phyloP scores from a whole-genome alignment of 1,140 invertebrate species.

The Cotesia vestalis region DNA sequence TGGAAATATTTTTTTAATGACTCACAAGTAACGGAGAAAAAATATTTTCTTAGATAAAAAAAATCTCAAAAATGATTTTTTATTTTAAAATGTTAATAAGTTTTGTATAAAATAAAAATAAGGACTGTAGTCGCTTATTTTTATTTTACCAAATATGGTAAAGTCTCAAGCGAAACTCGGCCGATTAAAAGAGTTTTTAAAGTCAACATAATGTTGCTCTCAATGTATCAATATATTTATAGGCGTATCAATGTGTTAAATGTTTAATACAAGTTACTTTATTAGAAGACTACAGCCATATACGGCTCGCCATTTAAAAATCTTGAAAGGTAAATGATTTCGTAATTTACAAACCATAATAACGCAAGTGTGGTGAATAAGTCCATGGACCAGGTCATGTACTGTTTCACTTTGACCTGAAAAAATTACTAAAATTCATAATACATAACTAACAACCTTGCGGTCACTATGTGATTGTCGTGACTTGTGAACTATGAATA shows the following conservation, averaged over 20 bases:
- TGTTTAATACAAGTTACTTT: slow-evolving; percentile 22
- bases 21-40: too few relatives aligned
- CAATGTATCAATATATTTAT: slow-evolving; percentile 21
- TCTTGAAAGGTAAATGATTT: slow-evolving; percentile 45
- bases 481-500: too few relatives aligned
- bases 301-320: slow-evolving; percentile 57
- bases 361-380: slow-evolving; percentile 6
- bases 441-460: neutral
- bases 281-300: slow-evolving; percentile 45
- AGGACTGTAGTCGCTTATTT: too few relatives aligned
- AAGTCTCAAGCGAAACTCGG: too few relatives aligned
- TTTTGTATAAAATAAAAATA: too few relatives aligned
- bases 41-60: too few relatives aligned
- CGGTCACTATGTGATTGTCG: too few relatives aligned
- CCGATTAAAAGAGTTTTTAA: too few relatives aligned
- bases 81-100: too few relatives aligned
- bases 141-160: too few relatives aligned
- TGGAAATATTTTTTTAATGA: too few relatives aligned
- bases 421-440: neutral
- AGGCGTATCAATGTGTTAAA: slow-evolving; percentile 15
- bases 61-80: too few relatives aligned
- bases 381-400: slow-evolving; percentile 43
- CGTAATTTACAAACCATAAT: neutral
- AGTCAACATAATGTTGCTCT: neutral
- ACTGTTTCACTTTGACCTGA: neutral